Conservation (phyloP, 2,797 vertebrate species). For the Takifugu ocellatus region DNA sequence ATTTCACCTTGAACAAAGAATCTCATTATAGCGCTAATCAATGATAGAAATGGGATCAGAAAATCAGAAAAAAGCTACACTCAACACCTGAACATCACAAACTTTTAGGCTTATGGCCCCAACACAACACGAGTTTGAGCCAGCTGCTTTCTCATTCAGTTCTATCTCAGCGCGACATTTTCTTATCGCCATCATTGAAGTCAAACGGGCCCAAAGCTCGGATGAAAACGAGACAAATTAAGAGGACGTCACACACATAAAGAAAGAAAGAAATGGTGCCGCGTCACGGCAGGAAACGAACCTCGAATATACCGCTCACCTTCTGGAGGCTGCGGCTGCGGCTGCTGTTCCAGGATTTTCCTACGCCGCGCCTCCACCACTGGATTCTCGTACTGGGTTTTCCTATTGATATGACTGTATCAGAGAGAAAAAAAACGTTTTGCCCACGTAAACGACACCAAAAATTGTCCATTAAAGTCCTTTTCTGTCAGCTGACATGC, state of each 20-base stretch:
- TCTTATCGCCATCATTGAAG: too few relatives aligned
- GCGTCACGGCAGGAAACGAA: slow-evolving; percentile 77
- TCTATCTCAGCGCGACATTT: too few relatives aligned
- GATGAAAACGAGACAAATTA: slow-evolving; percentile 41
- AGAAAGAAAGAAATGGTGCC: slow-evolving; percentile 78
- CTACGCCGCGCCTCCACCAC: slow-evolving; percentile 92
- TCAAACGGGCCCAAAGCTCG: slow-evolving; percentile 44
- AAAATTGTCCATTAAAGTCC: too few relatives aligned
- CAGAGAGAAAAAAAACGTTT: slow-evolving; percentile 2
- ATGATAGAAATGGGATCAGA: too few relatives aligned
- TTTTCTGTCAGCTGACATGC: too few relatives aligned
- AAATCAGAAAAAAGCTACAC: too few relatives aligned
- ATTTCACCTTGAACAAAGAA: too few relatives aligned
- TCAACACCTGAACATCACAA: slow-evolving; percentile 24
- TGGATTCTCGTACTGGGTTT: slow-evolving; percentile 98
- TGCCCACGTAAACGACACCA: too few relatives aligned
- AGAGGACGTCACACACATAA: slow-evolving; percentile 62
- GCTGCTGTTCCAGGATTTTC: slow-evolving; percentile 84
- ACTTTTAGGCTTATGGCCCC: slow-evolving; percentile 56
- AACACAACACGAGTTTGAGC: slow-evolving; percentile 51
- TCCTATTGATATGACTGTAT: slow-evolving; percentile 95
- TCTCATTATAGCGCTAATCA: too few relatives aligned
- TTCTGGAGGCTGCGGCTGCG: slow-evolving; percentile 79
- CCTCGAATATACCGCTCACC: slow-evolving; percentile 84
- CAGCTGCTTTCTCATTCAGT: slow-evolving; percentile 25